Base-by-base conservation (phyloP, 2,888 invertebrate genomes). In the Auanema freiburgensis region DNA sequence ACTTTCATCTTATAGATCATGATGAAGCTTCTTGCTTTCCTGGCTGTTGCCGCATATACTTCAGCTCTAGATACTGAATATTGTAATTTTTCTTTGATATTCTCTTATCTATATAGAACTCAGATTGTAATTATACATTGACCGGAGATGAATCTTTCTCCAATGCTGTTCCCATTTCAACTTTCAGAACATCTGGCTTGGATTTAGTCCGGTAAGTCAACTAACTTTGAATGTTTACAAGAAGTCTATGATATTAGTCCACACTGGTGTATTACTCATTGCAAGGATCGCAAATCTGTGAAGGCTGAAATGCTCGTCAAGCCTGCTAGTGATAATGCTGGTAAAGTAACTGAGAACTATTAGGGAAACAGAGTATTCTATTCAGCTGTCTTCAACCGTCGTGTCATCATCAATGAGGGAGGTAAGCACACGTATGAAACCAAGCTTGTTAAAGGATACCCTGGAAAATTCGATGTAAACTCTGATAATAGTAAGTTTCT, bases 221-320 rank as follows among this genome's bases (percentile, higher is more conserved):
- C 33, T 16, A 8, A 59, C 55, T 58, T 56, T 5, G 8, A 8
- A 44, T 12, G 12, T n/a, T 23, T n/a, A n/a, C n/a, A n/a, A n/a
- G n/a, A 57, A 57, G 2, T 10, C 14, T 12, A 33, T 33, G 33
- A 3, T 61, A 63, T 18, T 58, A 69, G 72, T 52, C 61, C 67
- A 41, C 44, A 53, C 24, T 72, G 72, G 72, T 72, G 72, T 53
- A 65, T 72, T 46, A 67, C 70, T 40, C 63, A 67, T 50, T 72
- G 72, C 52, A 33, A 51, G 6, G 69, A 67, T 21, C 63, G 69
- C 3, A 69, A 55, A 16, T 72, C 72, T 11, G 46, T 72, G 46
- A 70, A 70, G 59, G 70, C 63, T n/a, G 63, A 65, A 6, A 67
- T 67, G 43, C 56, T 60, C 10, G 67, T 72, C 65, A 57, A 67